phyloP scores from a whole-genome alignment of 92 coral and sea anemone genomes.

The Phenganax marumi region DNA sequence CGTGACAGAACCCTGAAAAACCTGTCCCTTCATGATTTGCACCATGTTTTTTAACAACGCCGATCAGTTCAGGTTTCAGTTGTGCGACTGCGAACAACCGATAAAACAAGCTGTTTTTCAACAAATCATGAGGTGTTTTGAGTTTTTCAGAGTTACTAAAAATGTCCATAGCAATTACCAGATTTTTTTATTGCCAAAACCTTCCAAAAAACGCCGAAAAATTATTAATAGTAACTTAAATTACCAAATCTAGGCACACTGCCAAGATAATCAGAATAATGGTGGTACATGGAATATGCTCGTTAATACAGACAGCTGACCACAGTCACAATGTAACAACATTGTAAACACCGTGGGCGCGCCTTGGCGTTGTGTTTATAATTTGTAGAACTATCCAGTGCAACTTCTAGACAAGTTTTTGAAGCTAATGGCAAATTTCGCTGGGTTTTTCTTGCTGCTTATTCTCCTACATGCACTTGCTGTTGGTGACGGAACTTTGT shows the following conservation, averaged over 20 bases:
- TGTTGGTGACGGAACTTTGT: conserved; percentile 27
- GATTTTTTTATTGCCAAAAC: too few relatives aligned
- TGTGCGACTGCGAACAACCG: too few relatives aligned
- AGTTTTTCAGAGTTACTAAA: too few relatives aligned
- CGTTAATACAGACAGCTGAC: not conserved
- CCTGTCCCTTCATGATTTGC: too few relatives aligned
- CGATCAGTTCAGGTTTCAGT: too few relatives aligned
- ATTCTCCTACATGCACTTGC: conserved; percentile 24
- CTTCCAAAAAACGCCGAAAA: too few relatives aligned
- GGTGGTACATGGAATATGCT: not conserved
- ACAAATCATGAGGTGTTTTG: too few relatives aligned
- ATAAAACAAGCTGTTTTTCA: too few relatives aligned
- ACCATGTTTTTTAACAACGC: too few relatives aligned
- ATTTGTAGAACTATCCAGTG: not conserved
- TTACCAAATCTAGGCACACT: not conserved
- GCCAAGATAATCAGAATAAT: not conserved
- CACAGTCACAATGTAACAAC: not conserved
- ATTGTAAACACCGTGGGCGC: conserved; percentile 16
- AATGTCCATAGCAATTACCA: too few relatives aligned
- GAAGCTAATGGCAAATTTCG: conserved; percentile 1
- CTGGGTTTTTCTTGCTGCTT: conserved; percentile 10
- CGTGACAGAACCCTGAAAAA: too few relatives aligned
- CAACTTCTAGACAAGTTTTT: not conserved
- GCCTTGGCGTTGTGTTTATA: not conserved
- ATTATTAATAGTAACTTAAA: too few relatives aligned